phyloP scores from a whole-genome alignment of 2,113 vertebrate species.

The Odontesthes bonariensis region DNA sequence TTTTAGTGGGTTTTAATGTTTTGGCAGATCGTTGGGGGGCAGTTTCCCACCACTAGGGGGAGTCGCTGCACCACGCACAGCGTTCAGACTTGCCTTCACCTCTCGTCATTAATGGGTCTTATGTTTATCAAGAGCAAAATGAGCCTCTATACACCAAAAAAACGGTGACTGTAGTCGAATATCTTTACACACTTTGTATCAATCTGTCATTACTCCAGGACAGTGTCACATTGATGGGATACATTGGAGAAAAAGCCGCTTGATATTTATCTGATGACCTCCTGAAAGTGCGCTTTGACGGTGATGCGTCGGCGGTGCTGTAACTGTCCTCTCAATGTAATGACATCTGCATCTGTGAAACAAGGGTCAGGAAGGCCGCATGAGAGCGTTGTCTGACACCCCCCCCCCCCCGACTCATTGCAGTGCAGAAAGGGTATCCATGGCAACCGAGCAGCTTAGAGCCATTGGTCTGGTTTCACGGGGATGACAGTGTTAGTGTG shows the following conservation, averaged over 20 bases:
- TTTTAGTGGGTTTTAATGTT: background rate
- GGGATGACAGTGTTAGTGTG: too few relatives aligned
- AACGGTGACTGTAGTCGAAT: too few relatives aligned
- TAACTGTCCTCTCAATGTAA: background rate
- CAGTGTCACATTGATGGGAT: background rate
- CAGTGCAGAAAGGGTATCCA: slow-evolving; percentile 46
- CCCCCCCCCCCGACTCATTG: background rate
- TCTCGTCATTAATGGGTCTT: too few relatives aligned
- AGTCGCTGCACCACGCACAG: slow-evolving; percentile 1
- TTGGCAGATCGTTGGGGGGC: background rate
- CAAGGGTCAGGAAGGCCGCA: background rate
- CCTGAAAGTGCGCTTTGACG: background rate
- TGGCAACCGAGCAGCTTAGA: slow-evolving; percentile 40
- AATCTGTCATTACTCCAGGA: too few relatives aligned
- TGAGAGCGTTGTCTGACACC: background rate
- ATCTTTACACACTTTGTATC: too few relatives aligned
- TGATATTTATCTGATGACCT: background rate
- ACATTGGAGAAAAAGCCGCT: background rate
- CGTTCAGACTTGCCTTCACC: too few relatives aligned
- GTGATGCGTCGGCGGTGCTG: background rate
- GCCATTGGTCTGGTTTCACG: background rate
- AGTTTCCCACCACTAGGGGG: slow-evolving; percentile 51
- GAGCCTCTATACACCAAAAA: too few relatives aligned
- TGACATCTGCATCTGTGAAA: background rate
- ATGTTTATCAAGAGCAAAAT: background rate